Conservation (phyloP, 2,888 invertebrate species). For the Ophioninae sp. region DNA sequence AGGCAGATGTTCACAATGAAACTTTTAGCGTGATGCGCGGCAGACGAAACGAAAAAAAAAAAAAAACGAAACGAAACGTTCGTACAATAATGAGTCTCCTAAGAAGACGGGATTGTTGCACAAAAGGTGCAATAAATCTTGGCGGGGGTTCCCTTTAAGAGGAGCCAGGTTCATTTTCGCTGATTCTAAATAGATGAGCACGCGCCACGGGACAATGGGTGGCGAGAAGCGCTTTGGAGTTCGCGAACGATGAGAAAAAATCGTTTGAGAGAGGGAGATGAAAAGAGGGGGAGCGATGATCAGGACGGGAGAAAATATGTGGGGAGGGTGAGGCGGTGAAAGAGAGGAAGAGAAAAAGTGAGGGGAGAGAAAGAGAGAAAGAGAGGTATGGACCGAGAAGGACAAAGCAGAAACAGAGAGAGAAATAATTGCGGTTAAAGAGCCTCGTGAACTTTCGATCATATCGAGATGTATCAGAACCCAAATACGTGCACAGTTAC, state of each 20-base stretch:
- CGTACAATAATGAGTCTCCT: not conserved
- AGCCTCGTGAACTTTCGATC: slow-evolving; percentile 65
- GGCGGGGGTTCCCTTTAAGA: not conserved
- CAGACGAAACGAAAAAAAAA: not conserved
- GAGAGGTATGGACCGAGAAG: slow-evolving; percentile 20
- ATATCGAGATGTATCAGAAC: slow-evolving; percentile 52
- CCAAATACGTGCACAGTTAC: not conserved
- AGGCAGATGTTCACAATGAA: not conserved
- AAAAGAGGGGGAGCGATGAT: not conserved
- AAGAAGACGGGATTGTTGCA: not conserved
- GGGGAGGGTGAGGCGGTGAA: not conserved
- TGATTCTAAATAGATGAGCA: slow-evolving; percentile 18
- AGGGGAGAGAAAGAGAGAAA: not conserved
- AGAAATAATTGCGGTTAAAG: slow-evolving; percentile 63
- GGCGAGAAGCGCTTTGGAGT: slow-evolving; percentile 15
- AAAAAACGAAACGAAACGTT: not conserved
- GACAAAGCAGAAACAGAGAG: slow-evolving; percentile 5
- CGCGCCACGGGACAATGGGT: slow-evolving; percentile 7
- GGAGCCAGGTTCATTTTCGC: not conserved
- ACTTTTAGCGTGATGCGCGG: not conserved
- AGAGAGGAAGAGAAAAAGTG: not conserved
- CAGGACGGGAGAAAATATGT: not conserved
- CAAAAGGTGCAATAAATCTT: not conserved
- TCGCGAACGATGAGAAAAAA: slow-evolving; percentile 21
- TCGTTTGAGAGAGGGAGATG: not conserved